These are phyloP conservation scores for Euzetes globulus DNA, from an alignment of 2,888 invertebrate genomes.

Conservation along the genomic window DNA sequence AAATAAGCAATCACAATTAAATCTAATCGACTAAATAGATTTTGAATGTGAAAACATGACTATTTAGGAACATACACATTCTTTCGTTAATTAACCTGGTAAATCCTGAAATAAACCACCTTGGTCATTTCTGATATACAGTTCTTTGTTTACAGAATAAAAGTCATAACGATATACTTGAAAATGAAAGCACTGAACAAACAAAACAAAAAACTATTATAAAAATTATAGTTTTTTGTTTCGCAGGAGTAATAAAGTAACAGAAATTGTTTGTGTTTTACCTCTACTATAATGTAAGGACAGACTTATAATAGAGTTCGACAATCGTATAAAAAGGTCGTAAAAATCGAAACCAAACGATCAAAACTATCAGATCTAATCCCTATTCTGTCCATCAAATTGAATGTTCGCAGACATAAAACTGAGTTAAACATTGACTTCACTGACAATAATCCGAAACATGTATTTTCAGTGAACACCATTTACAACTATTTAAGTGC, in stretches of 20 bases:
- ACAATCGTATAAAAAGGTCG: not conserved
- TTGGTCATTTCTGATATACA: too few relatives aligned
- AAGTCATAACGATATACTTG: too few relatives aligned
- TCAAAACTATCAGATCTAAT: not conserved
- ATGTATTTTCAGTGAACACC: not conserved
- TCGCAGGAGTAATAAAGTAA: not conserved
- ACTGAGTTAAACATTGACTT: not conserved
- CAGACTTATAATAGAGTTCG: not conserved
- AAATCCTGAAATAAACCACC: too few relatives aligned
- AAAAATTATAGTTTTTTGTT: too few relatives aligned
- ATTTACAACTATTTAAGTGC: not conserved
- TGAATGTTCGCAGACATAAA: not conserved
- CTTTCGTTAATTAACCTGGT: too few relatives aligned
- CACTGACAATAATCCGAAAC: not conserved
- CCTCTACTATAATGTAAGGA: not conserved
- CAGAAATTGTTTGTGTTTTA: not conserved
- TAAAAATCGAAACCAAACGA: not conserved
- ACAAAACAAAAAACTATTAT: not conserved
- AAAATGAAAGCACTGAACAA: not conserved
- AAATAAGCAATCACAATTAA: too few relatives aligned
- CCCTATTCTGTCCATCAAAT: not conserved
- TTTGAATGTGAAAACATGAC: too few relatives aligned
- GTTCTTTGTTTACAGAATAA: too few relatives aligned
- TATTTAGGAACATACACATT: too few relatives aligned
- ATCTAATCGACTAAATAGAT: too few relatives aligned